Conservation (phyloP, 1,140 invertebrate species). For the Pseudomyrmex pallidus region DNA sequence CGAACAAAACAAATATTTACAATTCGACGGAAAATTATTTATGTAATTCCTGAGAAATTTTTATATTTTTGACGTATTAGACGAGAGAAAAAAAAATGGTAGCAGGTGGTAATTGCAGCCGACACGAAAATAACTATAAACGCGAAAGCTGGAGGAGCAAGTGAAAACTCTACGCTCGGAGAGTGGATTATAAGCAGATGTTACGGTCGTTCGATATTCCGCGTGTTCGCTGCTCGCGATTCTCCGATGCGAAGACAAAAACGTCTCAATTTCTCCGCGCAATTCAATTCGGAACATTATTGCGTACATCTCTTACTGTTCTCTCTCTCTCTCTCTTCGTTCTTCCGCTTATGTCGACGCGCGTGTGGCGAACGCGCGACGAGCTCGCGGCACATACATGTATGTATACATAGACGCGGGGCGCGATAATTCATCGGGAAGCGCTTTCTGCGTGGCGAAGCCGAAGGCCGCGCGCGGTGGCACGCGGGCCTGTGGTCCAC, state of each 20-base stretch:
- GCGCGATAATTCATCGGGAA: conserved; percentile 69
- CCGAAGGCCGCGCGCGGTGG: conserved; percentile 67
- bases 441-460: conserved; percentile 65
- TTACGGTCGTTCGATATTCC: too few relatives aligned
- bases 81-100: too few relatives aligned
- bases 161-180: too few relatives aligned
- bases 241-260: background rate
- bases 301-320: background rate
- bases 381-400: background rate
- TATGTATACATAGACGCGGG: background rate
- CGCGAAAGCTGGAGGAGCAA: too few relatives aligned
- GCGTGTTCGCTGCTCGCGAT: too few relatives aligned
- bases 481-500: conserved; percentile 69
- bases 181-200: too few relatives aligned
- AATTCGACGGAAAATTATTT: background rate
- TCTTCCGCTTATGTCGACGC: conserved; percentile 28
- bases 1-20: background rate
- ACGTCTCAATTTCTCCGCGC: too few relatives aligned
- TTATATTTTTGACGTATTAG: too few relatives aligned
- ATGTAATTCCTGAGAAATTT: too few relatives aligned
- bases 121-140: too few relatives aligned
- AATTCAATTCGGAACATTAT: conserved; percentile 9
- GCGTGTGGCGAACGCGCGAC: background rate
- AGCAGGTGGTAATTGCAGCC: too few relatives aligned
- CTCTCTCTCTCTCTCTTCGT: background rate